A percentile compares a stretch with the other conserved stretches of the same genome.
phyloP scores from a whole-genome alignment of 2,113 vertebrate genomes.

The Halichoerus grypus region DNA sequence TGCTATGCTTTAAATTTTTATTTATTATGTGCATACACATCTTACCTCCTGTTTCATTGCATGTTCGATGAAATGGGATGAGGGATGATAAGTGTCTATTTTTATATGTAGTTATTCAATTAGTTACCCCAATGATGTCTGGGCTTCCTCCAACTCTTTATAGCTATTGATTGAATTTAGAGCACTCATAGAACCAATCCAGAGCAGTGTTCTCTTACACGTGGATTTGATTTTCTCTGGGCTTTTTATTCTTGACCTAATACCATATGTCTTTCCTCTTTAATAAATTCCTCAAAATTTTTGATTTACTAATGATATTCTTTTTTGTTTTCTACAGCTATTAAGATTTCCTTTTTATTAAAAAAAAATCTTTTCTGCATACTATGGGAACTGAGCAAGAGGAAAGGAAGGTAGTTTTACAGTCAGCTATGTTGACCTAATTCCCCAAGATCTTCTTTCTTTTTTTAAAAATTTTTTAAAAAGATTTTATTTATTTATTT shows the following conservation, averaged over 20 bases:
- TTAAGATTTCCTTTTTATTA: background rate
- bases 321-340: background rate
- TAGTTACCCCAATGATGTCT: background rate
- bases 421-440: background rate
- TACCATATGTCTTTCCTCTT: background rate
- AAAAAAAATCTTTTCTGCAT: background rate
- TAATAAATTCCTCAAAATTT: background rate
- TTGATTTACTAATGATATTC: background rate
- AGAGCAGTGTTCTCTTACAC: background rate
- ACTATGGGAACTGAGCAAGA: background rate
- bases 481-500: too few species aligned
- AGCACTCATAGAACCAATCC: background rate
- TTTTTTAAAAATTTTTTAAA: too few species aligned
- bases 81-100: background rate
- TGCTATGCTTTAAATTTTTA: background rate
- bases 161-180: background rate
- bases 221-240: background rate
- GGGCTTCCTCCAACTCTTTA: background rate
- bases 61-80: background rate
- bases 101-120: background rate
- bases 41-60: background rate
- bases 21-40: background rate
- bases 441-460: background rate
- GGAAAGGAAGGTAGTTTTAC: background rate
- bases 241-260: background rate